Base-by-base conservation (phyloP, 1,140 invertebrate species). In the Araneus ventricosus region DNA sequence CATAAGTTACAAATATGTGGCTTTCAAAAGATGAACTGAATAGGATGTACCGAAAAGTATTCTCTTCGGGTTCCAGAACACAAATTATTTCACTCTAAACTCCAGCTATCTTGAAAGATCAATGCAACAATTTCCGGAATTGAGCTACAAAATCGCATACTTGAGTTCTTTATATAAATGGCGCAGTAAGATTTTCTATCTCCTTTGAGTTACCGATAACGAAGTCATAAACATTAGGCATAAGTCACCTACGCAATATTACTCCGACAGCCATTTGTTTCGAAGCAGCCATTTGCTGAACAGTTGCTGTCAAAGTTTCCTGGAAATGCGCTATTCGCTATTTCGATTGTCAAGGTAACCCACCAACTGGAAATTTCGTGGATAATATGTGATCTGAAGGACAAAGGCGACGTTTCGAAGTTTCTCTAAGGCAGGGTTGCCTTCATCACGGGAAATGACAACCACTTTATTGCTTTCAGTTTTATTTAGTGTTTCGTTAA, bases 241-340 rank as follows among this genome's bases (percentile, higher is more conserved):
- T 75, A 75, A 75, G 67, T 75, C 67, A 34, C 27, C 27, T 14
- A 20, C 8, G 27, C 34, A 75, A 75, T 34, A 34, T 37, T 75
- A 75, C 27, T 67, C 5, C 24, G 30, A 20, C 24, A n/a, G 6
- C 63, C 63, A 67, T 67, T 67, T 75, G 67, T 30, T 75, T 45
- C 30, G 4, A 34, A 75, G 10, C 0, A 20, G 37, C 37, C 17
- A 82, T 82, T 82, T 82, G 79, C n/a, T 82, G 37, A 41, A n/a
- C 22, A 45, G 79, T 45, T 45, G 4, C 22, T 82, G 79, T 82
- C 37, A 82, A 82, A 45, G 79, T 82, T 82, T 75, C 41, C 20
- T 45, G 37, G 37, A 82, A 82, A n/a, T 24, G 22, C 22, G 14
- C 79, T 39, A 20, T 75, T 37, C 30, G 67, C 27, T 2, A 75